These are phyloP conservation scores for Baccha elongata DNA, from an alignment of 2,888 invertebrate species.

Conservation along the genomic window DNA sequence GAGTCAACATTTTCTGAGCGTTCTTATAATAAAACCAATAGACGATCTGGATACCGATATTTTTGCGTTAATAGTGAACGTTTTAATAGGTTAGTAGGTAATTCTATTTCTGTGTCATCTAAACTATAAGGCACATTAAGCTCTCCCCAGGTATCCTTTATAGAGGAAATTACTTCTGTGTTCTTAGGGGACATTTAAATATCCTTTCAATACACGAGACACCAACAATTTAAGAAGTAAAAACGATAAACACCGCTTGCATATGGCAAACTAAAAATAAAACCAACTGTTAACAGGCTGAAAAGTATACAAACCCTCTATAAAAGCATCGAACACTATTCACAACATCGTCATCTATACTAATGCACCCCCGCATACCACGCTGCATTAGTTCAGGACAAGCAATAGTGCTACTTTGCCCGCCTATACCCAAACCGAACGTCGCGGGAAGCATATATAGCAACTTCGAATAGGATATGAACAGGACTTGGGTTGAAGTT, in stretches of 20 bases:
- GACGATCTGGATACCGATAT: too few relatives aligned
- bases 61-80: too few relatives aligned
- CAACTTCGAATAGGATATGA: constrained; percentile 26
- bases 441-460: constrained; percentile 8
- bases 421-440: constrained; percentile 7
- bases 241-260: constrained; percentile 4
- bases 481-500: constrained; percentile 52
- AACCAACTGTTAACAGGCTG: constrained; percentile 36
- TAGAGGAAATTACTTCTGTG: background rate
- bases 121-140: too few relatives aligned
- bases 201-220: background rate
- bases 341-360: constrained; percentile 14
- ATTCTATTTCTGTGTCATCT: too few relatives aligned
- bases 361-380: constrained; percentile 31
- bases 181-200: background rate
- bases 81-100: too few relatives aligned
- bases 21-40: too few relatives aligned
- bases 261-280: constrained; percentile 54
- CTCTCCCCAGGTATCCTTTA: too few relatives aligned
- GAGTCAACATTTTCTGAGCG: too few relatives aligned
- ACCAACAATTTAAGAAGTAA: background rate
- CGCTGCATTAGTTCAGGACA: background rate
- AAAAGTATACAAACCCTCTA: constrained; percentile 32
- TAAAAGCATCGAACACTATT: constrained; percentile 49
- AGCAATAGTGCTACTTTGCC: constrained; percentile 5